Evolutionary conservation across 2,113 vertebrate species (phyloP).

Genomic region (Bothrops jararaca): DNA sequence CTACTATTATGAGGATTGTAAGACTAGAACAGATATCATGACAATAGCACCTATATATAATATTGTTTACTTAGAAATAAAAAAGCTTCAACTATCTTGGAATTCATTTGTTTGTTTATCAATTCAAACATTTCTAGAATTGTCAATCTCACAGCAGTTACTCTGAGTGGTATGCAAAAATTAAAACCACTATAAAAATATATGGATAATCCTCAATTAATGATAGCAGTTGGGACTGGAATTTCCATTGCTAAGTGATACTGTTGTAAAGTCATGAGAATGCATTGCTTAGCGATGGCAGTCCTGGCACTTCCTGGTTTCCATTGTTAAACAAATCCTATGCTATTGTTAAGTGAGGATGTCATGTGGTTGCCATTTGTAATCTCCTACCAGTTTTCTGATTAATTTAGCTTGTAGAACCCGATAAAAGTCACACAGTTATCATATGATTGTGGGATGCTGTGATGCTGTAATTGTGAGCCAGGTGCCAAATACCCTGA

Average conservation of each 20-base stretch:
- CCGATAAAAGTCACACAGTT: not conserved
- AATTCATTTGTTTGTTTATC: not conserved
- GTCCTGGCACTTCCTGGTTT: not conserved
- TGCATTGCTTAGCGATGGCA: not conserved
- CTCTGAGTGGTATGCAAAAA: not conserved
- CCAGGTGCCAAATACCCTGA: not conserved
- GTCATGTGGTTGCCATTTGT: not conserved
- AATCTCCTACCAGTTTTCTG: not conserved
- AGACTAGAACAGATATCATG: not conserved
- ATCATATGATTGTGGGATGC: not conserved
- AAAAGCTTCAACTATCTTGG: not conserved
- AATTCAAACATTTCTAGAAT: not conserved
- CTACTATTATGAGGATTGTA: not conserved
- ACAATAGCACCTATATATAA: not conserved
- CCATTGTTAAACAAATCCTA: not conserved
- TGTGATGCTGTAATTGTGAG: not conserved
- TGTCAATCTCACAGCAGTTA: not conserved
- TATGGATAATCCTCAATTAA: not conserved
- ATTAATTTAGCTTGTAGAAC: not conserved
- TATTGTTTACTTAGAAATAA: not conserved
- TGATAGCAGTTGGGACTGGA: not conserved
- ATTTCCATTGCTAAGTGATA: not conserved
- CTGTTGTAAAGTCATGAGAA: not conserved
- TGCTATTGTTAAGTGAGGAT: not conserved
- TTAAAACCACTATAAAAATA: not conserved